These are phyloP conservation scores for Cristatella mucedo DNA, from an alignment of 2,888 invertebrate species.

Conservation along the genomic window DNA sequence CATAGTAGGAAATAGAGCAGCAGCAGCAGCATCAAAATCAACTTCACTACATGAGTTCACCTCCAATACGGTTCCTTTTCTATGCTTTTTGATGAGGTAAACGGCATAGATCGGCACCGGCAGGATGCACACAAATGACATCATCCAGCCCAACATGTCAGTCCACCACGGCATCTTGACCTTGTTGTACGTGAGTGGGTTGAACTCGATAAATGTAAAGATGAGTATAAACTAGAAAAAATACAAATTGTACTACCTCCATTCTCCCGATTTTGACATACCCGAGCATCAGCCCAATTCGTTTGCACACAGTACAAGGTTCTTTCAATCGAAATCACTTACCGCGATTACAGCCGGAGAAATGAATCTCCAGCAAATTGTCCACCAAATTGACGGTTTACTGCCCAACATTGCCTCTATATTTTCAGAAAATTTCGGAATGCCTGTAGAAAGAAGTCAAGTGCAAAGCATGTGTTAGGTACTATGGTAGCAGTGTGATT, in stretches of 20 bases:
- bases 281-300: too few species aligned
- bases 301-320: constrained; percentile 7
- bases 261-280: too few species aligned
- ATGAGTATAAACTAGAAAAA: constrained; percentile 51
- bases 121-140: constrained; percentile 53
- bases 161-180: constrained; percentile 57
- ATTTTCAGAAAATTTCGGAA: constrained; percentile 41
- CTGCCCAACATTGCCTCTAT: constrained; percentile 47
- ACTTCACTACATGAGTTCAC: too few species aligned
- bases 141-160: constrained; percentile 54
- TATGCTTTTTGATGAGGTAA: too few species aligned
- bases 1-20: too few species aligned
- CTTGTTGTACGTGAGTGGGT: constrained; percentile 48
- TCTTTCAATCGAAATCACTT: constrained; percentile 37
- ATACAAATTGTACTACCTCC: too few species aligned
- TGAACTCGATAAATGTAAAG: constrained; percentile 55
- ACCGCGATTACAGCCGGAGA: constrained; percentile 56
- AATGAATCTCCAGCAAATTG: constrained; percentile 52
- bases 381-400: constrained; percentile 53
- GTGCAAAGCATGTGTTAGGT: too few species aligned
- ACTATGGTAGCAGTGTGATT: too few species aligned
- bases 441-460: too few species aligned
- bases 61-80: too few species aligned
- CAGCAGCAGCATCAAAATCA: too few species aligned
- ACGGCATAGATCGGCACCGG: constrained; percentile 52